A percentile compares a stretch with the other conserved stretches of the same genome.
Evolutionary conservation across 2,113 vertebrate species (phyloP).

Genomic region (Hemiprocne comata): DNA sequence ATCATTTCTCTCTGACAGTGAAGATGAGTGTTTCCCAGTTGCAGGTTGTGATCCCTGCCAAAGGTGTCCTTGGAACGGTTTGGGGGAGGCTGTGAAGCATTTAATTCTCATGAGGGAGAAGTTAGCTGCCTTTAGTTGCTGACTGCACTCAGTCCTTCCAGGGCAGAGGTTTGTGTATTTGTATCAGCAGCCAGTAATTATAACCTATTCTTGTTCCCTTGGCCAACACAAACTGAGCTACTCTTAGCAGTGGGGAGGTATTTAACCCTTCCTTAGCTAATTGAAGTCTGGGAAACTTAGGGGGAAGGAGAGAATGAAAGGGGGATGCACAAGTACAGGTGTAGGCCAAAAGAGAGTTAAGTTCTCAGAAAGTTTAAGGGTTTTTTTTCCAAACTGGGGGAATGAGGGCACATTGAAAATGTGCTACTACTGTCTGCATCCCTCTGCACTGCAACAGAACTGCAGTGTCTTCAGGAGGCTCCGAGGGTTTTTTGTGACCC

Average conservation of each 20-base stretch:
- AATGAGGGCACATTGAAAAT: not conserved
- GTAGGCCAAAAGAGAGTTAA: not conserved
- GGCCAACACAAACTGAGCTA: not conserved
- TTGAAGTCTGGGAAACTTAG: not conserved
- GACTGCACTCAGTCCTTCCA: not conserved
- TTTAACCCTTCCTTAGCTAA: not conserved
- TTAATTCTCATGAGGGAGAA: not conserved
- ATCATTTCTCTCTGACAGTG: not conserved
- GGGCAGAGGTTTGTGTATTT: not conserved
- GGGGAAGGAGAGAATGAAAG: not conserved
- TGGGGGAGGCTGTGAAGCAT: not conserved
- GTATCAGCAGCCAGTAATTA: not conserved
- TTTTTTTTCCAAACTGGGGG: not conserved
- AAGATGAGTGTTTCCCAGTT: not conserved
- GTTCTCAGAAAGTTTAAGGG: not conserved
- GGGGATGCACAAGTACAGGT: not conserved
- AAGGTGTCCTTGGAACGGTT: slow-evolving; percentile 26
- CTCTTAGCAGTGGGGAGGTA: not conserved
- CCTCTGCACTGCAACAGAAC: not conserved
- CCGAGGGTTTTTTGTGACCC: not conserved
- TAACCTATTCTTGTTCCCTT: not conserved
- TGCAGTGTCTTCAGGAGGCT: not conserved
- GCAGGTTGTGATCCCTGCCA: not conserved
- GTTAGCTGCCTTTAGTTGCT: slow-evolving; percentile 44
- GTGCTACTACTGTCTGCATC: not conserved